Percentiles rank a stretch among this genome's conserved stretches.
Evolutionary conservation across 2,797 vertebrate genomes (phyloP).

Genomic region (Cossypha heuglini): DNA sequence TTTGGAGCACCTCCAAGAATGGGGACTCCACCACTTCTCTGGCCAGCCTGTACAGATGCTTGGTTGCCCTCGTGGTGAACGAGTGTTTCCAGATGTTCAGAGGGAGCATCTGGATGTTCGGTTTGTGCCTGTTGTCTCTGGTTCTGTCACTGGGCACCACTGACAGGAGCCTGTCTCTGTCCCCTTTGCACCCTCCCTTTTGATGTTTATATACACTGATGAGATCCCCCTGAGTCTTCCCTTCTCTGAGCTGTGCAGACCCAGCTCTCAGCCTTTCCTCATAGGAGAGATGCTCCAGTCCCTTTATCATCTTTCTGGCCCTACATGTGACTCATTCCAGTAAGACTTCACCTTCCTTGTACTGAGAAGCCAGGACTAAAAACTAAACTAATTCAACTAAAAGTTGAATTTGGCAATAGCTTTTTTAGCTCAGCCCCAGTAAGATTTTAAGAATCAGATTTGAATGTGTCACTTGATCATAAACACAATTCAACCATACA

Average conservation of each 20-base stretch:
- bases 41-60: fast-evolving
- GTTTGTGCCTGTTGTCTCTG: not conserved
- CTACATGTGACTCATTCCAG: not conserved
- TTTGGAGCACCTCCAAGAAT: not conserved
- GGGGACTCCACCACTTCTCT: not conserved
- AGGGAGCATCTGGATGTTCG: not conserved
- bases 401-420: not conserved
- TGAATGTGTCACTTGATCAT: not conserved
- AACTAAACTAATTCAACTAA: too few species aligned
- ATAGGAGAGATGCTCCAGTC: not conserved
- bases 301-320: not conserved
- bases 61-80: fast-evolving
- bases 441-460: not conserved
- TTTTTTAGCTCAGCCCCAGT: not conserved
- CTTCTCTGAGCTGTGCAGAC: not conserved
- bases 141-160: not conserved
- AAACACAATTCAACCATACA: not conserved
- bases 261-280: not conserved
- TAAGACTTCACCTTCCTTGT: fast-evolving
- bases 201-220: not conserved
- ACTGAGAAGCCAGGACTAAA: not conserved
- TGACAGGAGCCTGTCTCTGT: not conserved
- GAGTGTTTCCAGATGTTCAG: not conserved
- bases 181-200: not conserved
- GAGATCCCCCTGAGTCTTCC: not conserved